These are phyloP conservation scores for Campylomormyrus tamandua DNA, from an alignment of 2,113 vertebrate genomes.

Conservation along the genomic window DNA sequence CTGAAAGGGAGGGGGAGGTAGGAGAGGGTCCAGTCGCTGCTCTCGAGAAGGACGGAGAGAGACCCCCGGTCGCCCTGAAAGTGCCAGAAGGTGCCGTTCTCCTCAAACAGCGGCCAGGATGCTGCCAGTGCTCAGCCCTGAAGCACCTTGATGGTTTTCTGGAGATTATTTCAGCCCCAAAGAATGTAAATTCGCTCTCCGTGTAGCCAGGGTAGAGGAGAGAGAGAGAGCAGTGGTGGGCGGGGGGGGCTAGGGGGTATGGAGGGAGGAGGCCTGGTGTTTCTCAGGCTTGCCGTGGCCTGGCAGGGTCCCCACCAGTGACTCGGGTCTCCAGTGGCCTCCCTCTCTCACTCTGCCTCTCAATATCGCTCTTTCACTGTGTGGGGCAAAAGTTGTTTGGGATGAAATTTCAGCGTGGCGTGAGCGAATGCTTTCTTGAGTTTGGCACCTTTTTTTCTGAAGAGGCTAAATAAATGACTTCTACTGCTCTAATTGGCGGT, in stretches of 20 bases:
- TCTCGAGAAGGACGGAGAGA: neutral
- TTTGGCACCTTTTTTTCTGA: slow-evolving; percentile 59
- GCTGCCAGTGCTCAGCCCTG: neutral
- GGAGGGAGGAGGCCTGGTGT: slow-evolving; percentile 30
- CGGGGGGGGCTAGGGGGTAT: neutral
- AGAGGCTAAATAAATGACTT: slow-evolving; percentile 61
- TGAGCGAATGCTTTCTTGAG: slow-evolving; percentile 59
- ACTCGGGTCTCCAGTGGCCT: slow-evolving; percentile 45
- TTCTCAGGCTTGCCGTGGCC: slow-evolving; percentile 35
- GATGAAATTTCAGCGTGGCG: slow-evolving; percentile 61
- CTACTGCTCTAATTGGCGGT: slow-evolving; percentile 60
- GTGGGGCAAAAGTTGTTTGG: slow-evolving; percentile 41
- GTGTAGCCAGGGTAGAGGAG: neutral
- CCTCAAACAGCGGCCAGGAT: neutral
- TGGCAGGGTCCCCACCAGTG: slow-evolving; percentile 38
- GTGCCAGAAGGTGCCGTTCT: neutral
- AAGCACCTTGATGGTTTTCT: slow-evolving; percentile 30
- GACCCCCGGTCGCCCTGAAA: neutral
- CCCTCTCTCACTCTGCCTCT: slow-evolving; percentile 36
- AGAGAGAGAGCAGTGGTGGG: neutral
- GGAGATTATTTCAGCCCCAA: slow-evolving; percentile 32
- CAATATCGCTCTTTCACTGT: slow-evolving; percentile 41
- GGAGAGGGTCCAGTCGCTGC: neutral
- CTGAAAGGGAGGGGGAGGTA: neutral
- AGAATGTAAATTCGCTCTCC: slow-evolving; percentile 24